These are phyloP conservation scores for Phrynocephalus forsythii DNA, from an alignment of 2,797 vertebrate genomes.

Conservation along the genomic window DNA sequence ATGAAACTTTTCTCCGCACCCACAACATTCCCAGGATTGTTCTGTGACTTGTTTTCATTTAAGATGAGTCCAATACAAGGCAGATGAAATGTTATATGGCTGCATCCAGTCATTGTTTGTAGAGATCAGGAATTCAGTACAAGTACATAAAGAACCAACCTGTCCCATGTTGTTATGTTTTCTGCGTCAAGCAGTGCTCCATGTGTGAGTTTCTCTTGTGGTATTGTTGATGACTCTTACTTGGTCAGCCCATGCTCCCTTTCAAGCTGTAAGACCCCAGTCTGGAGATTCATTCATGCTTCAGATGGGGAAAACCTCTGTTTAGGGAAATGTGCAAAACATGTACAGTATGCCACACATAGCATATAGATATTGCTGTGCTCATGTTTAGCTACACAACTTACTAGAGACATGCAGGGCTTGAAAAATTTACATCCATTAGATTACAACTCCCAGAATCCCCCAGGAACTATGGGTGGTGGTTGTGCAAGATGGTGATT, in stretches of 20 bases:
- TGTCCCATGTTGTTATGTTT: neutral
- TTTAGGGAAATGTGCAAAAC: neutral
- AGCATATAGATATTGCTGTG: neutral
- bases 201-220: too few species aligned
- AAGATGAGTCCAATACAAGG: neutral
- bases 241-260: neutral
- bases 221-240: neutral
- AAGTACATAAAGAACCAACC: neutral
- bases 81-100: neutral
- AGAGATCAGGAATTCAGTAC: neutral
- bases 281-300: neutral
- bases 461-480: too few species aligned
- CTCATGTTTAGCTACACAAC: neutral
- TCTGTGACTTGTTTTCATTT: neutral
- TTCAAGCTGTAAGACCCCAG: neutral
- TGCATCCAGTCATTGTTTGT: neutral
- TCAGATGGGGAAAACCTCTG: neutral
- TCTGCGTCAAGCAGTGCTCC: neutral
- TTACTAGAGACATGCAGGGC: neutral
- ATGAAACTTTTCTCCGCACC: too few species aligned
- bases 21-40: neutral
- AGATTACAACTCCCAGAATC: too few species aligned
- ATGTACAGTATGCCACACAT: neutral
- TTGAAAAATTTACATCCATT: too few species aligned
- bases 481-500: too few species aligned